These are phyloP conservation scores for Centropristis striata DNA, from an alignment of 2,113 vertebrate species.

Conservation along the genomic window DNA sequence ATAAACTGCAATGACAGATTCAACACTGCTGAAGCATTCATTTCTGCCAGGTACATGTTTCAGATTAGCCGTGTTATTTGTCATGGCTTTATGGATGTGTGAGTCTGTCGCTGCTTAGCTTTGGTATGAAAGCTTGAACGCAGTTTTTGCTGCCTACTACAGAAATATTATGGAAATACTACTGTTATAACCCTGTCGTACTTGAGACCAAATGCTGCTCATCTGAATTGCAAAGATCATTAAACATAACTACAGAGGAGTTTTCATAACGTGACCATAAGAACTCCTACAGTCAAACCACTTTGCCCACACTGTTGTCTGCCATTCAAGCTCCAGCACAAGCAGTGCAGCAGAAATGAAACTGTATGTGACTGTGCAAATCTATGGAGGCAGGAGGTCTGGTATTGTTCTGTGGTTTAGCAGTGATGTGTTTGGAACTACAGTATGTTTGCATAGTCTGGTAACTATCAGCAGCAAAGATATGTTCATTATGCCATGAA, in stretches of 20 bases:
- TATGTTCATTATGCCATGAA: neutral
- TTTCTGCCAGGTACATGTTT: neutral
- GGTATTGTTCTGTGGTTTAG: neutral
- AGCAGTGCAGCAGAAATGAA: slow-evolving; percentile 25
- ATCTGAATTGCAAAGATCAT: neutral
- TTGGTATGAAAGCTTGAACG: neutral
- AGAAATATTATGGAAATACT: neutral
- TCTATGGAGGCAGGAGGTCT: slow-evolving; percentile 18
- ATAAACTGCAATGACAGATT: neutral
- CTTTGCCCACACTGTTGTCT: neutral
- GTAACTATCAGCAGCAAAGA: neutral
- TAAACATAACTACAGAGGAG: neutral
- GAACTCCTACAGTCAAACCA: slow-evolving; percentile 17
- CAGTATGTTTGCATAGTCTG: neutral
- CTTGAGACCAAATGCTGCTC: neutral
- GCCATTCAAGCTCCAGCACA: neutral
- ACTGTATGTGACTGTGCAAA: neutral
- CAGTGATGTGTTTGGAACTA: neutral
- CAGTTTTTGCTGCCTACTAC: neutral
- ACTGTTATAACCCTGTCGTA: neutral
- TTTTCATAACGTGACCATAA: slow-evolving; percentile 8
- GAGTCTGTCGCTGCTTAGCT: neutral
- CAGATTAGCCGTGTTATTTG: neutral
- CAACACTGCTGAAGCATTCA: neutral
- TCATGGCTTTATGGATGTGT: neutral